These are phyloP conservation scores for Athalia rosae DNA, from an alignment of 2,888 invertebrate species.

Conservation along the genomic window DNA sequence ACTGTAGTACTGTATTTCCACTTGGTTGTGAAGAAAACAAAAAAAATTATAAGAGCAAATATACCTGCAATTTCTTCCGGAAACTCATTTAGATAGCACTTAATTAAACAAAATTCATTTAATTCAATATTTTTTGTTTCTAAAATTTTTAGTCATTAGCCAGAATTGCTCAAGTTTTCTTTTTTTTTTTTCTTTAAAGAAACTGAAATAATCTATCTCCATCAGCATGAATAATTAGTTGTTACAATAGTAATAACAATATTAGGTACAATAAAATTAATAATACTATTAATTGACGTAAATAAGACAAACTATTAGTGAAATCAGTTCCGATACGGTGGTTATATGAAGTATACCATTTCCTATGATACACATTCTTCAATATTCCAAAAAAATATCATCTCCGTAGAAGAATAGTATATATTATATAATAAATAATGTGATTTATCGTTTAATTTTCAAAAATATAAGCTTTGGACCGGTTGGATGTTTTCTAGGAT, in stretches of 20 bases:
- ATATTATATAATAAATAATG: too few relatives aligned
- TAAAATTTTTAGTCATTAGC: background rate
- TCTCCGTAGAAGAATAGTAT: too few relatives aligned
- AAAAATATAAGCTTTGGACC: background rate
- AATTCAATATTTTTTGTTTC: background rate
- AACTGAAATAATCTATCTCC: too few relatives aligned
- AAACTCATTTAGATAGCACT: too few relatives aligned
- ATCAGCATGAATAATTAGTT: background rate
- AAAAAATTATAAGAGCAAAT: too few relatives aligned
- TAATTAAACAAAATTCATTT: too few relatives aligned
- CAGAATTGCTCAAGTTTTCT: too few relatives aligned
- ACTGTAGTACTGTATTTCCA: constrained; percentile 35
- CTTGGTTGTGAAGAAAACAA: background rate
- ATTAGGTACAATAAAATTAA: constrained; percentile 1
- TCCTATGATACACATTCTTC: background rate
- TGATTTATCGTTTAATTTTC: too few relatives aligned
- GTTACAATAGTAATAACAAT: background rate
- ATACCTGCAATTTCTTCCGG: too few relatives aligned
- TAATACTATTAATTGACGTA: background rate
- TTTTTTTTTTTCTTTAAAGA: too few relatives aligned
- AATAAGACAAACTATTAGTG: background rate
- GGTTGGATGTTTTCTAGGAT: constrained; percentile 23
- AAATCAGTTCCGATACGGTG: constrained; percentile 13
- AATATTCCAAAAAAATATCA: too few relatives aligned
- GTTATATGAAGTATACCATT: background rate